Evolutionary conservation across 2,888 invertebrate genomes (phyloP).

Genomic region (Fragum fragum): DNA sequence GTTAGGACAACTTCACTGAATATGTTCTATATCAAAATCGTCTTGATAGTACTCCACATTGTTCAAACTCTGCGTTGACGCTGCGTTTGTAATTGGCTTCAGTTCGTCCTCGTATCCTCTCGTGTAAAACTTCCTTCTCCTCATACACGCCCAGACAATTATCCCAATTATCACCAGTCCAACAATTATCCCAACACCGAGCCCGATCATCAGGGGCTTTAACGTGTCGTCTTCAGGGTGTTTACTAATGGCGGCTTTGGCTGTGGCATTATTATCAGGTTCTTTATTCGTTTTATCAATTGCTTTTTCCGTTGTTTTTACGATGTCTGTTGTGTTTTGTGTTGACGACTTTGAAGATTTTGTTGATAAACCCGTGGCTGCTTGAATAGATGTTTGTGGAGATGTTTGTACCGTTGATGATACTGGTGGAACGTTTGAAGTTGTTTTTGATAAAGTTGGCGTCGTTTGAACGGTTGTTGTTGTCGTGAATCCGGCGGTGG

Average conservation of each 20-base stretch:
- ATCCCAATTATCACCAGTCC: constrained; percentile 69
- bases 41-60: constrained; percentile 60
- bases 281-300: constrained; percentile 26
- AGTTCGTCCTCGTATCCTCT: constrained; percentile 64
- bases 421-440: neutral
- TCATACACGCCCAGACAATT: constrained; percentile 63
- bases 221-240: constrained; percentile 65
- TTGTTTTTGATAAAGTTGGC: constrained; percentile 10
- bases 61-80: constrained; percentile 57
- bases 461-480: constrained; percentile 10
- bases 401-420: constrained; percentile 12
- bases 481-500: constrained; percentile 12
- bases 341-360: too few species aligned
- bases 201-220: constrained; percentile 71
- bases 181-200: constrained; percentile 68
- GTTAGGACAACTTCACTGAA: neutral
- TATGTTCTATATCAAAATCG: constrained; percentile 34
- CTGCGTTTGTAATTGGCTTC: constrained; percentile 60
- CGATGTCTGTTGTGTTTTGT: constrained; percentile 7
- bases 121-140: constrained; percentile 61
- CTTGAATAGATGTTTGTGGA: constrained; percentile 7
- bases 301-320: neutral
- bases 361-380: neutral
- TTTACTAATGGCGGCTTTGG: constrained; percentile 18
- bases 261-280: neutral